Base-by-base conservation (phyloP, 2,797 vertebrate genomes). In the Microctenopoma stevenorrisi region DNA sequence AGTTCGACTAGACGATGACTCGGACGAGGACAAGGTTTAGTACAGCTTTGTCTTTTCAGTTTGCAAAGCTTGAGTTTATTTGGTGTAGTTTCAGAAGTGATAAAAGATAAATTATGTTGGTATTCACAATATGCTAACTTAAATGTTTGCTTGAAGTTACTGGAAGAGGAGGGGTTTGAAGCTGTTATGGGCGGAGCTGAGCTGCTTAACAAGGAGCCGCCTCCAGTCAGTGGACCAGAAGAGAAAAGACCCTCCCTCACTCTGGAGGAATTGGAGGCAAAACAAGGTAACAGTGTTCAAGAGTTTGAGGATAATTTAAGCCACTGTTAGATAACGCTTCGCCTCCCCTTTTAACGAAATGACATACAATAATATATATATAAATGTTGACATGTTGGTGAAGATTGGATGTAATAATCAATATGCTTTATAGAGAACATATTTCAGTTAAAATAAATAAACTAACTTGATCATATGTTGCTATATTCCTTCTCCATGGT, bases 1-100 rank as follows among this genome's bases (percentile, higher is more conserved):
- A 22, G 97, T 99, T 51, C 95, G 96, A 63, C 81, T 99, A 55
- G 97, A 99, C 11, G 98, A 99, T 18, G 98, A 99, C 89, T 99
- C 95, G 0, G 97, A 99, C 6, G 98, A 99, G 6, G 98, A 98
- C 54, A 96, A 95, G 84, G 95, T 92, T 47, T 47, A 5, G 7
- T 78, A 69, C 50, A 22, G 7, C 25, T 74, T 58, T 9, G 3
- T 49, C 7, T 26, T 7, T 68, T 54, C 30, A 22, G 0, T 49
- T 15, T 25, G 12, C 5, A 18, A 1, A 44, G 15, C n/a, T 26
- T 6, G 1, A 11, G 10, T 10, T 35, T 8, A 25, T 47, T 59
- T 53, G n/a, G 12, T 50, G 0, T 51, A 12, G 18, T 18, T 33
- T 22, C n/a, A 37, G 66, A 53, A 22, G 2, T 28, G 9, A 33